Percentiles rank a stretch among this genome's conserved stretches.
phyloP scores from a whole-genome alignment of 2,888 invertebrate genomes.

The Callyntrura guangdongensis region DNA sequence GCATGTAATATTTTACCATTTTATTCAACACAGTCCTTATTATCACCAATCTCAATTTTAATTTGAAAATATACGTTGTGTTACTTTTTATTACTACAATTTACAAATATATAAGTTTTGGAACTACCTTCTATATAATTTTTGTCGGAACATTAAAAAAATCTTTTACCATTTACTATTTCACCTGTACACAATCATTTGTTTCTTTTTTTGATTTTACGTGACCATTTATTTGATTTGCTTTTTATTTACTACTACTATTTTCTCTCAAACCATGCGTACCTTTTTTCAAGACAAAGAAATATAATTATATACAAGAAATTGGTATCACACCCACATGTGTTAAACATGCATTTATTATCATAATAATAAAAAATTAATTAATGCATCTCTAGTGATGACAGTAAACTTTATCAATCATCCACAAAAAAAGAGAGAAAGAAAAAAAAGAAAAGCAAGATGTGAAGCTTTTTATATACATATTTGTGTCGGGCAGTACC shows the following conservation, averaged over 20 bases:
- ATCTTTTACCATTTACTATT: background rate
- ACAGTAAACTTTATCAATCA: constrained; percentile 74
- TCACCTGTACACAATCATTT: background rate
- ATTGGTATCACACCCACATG: constrained; percentile 31
- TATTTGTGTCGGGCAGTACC: constrained; percentile 78
- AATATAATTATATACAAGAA: background rate
- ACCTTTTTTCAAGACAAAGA: constrained; percentile 46
- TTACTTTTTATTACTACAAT: background rate
- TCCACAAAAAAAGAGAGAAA: constrained; percentile 41
- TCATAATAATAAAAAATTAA: constrained; percentile 13
- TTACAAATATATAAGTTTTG: too few species aligned
- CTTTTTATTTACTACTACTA: background rate
- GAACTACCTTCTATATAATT: too few species aligned
- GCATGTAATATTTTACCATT: constrained; percentile 67
- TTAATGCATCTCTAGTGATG: constrained; percentile 65
- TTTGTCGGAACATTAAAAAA: background rate
- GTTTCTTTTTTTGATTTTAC: background rate
- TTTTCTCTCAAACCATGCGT: constrained; percentile 49
- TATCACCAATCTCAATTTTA: constrained; percentile 30
- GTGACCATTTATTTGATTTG: background rate
- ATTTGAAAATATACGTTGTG: background rate
- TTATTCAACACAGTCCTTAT: constrained; percentile 39
- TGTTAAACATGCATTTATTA: constrained; percentile 65
- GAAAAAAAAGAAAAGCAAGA: constrained; percentile 15
- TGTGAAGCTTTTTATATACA: constrained; percentile 64